phyloP scores from a whole-genome alignment of 2,888 invertebrate genomes.

The Neoitamus cyanurus region DNA sequence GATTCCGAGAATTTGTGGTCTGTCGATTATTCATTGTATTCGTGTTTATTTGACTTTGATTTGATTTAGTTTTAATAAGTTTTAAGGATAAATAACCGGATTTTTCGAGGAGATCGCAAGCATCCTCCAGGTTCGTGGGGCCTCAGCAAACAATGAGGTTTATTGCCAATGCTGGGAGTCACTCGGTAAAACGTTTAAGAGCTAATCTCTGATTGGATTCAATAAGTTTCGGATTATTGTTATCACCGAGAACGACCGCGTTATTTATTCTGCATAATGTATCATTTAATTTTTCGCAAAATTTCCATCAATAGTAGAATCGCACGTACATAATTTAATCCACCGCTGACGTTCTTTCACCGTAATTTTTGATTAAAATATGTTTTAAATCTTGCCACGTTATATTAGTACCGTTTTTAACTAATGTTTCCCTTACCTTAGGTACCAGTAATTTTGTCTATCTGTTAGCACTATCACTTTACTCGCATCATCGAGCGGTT shows the following conservation, averaged over 20 bases:
- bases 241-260: not conserved
- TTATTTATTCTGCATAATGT: constrained; percentile 25
- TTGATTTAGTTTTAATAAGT: too few species aligned
- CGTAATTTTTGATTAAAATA: constrained; percentile 37
- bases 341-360: constrained; percentile 21
- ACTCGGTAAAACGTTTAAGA: constrained; percentile 42
- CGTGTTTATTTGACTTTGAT: too few species aligned
- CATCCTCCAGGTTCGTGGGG: not conserved
- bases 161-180: constrained; percentile 43
- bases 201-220: constrained; percentile 41
- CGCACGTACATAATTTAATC: not conserved
- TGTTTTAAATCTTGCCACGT: constrained; percentile 35
- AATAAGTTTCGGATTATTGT: not conserved
- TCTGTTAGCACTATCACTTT: constrained; percentile 15
- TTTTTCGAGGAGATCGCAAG: too few species aligned
- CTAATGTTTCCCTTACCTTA: constrained; percentile 23
- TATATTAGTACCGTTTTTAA: constrained; percentile 30
- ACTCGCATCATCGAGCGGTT: too few species aligned
- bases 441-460: constrained; percentile 43
- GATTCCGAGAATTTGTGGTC: too few species aligned
- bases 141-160: constrained; percentile 31
- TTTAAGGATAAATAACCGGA: too few species aligned
- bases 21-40: not conserved
- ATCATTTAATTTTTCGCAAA: constrained; percentile 35
- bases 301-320: constrained; percentile 43